Evolutionary conservation across 2,113 vertebrate genomes (phyloP), one percentile per base, ranked within the genome.

Genomic region (Calidris pugnax): DNA sequence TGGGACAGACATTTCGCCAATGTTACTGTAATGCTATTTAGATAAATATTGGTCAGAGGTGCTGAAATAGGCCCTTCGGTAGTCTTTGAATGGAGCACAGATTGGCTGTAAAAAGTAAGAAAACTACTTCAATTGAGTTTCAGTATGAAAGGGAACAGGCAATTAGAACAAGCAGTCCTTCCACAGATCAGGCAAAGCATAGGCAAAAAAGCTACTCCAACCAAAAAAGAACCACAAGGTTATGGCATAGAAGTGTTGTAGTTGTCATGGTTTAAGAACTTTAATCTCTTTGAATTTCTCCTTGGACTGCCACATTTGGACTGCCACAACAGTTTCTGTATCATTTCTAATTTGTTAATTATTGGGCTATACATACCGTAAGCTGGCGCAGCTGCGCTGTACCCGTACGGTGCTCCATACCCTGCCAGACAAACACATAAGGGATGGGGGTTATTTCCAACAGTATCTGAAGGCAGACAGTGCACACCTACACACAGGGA

Each of bases 361-460:
- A 96, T 72, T 82, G 76, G 12, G 39, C 50, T 90, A 87, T 98
- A 99, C 99, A 24, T 99, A 99, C 99, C 99, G 69, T 99, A 99
- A 83, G 99, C 99, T 78, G 99, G 99, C 39, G 99, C 99, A 22
- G 99, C 99, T 89, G 99, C 98, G 83, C 99, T 99, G 96, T 99
- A 99, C 79, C 99, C 99, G 53, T 99, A 99, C 0, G 99, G 99
- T 77, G 99, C 98, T 96, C 99, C 99, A 14, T 99, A 99, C 91
- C 99, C 99, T 99, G 93, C 90, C 98, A 97, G 19, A 92, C 10
- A 94, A 96, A 91, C 80, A 97, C 27, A 97, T 32, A 66, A 60
- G 51, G 69, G 39, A 33, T 2, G 7, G 72, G 26, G 21, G 72
- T 93, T 37, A 76, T 45, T 60, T 56, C 66, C 41, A 47, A 7